These are phyloP conservation scores for Drosophila incognita DNA, from an alignment of 2,888 invertebrate genomes.

Conservation along the genomic window DNA sequence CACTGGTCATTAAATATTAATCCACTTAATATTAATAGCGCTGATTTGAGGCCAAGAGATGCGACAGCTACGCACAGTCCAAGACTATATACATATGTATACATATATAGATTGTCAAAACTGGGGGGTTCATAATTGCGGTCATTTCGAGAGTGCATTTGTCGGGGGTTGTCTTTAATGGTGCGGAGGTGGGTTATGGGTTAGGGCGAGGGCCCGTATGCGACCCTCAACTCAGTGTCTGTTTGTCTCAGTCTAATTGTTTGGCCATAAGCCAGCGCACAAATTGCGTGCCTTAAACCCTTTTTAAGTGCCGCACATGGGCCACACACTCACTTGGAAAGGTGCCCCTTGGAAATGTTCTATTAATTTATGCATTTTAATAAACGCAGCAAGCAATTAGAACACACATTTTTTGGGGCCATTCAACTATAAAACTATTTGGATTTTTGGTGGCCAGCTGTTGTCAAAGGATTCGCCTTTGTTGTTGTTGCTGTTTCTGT, in stretches of 20 bases:
- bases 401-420: constrained; percentile 49
- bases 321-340: constrained; percentile 38
- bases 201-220: constrained; percentile 4
- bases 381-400: constrained; percentile 78
- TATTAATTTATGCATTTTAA: constrained; percentile 83
- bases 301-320: constrained; percentile 63
- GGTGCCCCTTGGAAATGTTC: constrained; percentile 36
- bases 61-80: constrained; percentile 15
- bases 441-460: constrained; percentile 53
- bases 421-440: constrained; percentile 54
- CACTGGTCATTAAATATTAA: constrained; percentile 82
- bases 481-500: constrained; percentile 23
- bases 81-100: constrained; percentile 29
- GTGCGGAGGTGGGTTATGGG: constrained; percentile 10
- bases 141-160: constrained; percentile 76
- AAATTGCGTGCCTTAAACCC: constrained; percentile 58
- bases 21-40: constrained; percentile 84
- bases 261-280: constrained; percentile 57
- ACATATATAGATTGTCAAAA: constrained; percentile 19
- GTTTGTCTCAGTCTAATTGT: constrained; percentile 51
- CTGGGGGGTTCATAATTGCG: constrained; percentile 76
- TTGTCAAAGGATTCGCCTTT: constrained; percentile 70
- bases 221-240: constrained; percentile 2
- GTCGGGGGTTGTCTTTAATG: constrained; percentile 44
- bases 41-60: constrained; percentile 69